Conservation (phyloP, 1,140 invertebrate genomes). For the Dendroctonus valens region DNA sequence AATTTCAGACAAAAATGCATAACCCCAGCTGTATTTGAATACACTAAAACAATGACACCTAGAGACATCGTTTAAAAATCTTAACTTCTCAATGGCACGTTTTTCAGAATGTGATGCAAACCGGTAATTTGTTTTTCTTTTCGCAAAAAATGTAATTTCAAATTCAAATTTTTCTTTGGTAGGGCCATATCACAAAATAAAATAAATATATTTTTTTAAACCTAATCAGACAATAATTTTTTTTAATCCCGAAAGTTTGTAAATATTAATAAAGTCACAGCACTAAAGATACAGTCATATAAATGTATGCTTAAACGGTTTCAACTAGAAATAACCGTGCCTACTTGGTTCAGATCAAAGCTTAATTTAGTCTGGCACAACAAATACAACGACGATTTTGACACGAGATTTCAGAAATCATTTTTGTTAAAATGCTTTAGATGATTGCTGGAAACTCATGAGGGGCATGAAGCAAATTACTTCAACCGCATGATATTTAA, state of each 20-base stretch:
- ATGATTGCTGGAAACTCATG: too few species aligned
- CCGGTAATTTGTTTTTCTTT: too few species aligned
- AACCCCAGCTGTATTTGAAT: slow-evolving; percentile 31
- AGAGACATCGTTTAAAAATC: too few species aligned
- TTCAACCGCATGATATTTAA: too few species aligned
- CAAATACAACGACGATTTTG: background rate
- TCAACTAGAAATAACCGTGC: slow-evolving; percentile 42
- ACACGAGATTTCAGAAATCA: slow-evolving; percentile 1
- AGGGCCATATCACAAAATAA: slow-evolving; percentile 49
- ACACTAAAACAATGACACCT: too few species aligned
- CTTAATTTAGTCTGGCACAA: background rate
- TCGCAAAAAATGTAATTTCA: too few species aligned
- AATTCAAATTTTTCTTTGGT: slow-evolving; percentile 43
- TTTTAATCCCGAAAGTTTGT: slow-evolving; percentile 38
- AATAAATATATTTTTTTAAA: slow-evolving; percentile 35
- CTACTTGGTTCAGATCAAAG: slow-evolving; percentile 43
- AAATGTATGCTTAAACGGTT: slow-evolving; percentile 44
- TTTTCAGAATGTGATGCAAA: too few species aligned
- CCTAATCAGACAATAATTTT: slow-evolving; percentile 47
- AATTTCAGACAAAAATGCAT: slow-evolving; percentile 12
- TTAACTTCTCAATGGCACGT: too few species aligned
- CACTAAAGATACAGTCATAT: slow-evolving; percentile 50
- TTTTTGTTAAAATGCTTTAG: background rate
- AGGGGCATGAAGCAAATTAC: too few species aligned
- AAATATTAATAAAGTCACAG: slow-evolving; percentile 44